Evolutionary conservation across 2,797 vertebrate species (phyloP).

Genomic region (Phoeniculus purpureus): DNA sequence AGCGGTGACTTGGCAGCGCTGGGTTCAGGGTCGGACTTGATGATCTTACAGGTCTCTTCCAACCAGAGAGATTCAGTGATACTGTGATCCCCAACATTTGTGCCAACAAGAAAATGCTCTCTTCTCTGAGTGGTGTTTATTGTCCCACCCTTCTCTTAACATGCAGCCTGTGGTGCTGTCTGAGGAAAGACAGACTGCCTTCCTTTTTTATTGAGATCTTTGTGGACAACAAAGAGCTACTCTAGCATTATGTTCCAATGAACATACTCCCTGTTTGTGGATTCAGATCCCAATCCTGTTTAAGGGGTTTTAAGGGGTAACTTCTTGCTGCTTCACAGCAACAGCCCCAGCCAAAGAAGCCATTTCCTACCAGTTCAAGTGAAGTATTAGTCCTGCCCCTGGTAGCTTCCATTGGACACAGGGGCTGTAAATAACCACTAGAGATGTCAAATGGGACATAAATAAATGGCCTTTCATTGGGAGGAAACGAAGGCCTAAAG

Average conservation of each 20-base stretch:
- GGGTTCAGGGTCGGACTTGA: too few species aligned
- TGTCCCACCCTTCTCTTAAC: constrained; percentile 33
- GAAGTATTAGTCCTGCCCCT: constrained; percentile 24
- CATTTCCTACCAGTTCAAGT: constrained; percentile 17
- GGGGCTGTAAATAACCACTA: not conserved
- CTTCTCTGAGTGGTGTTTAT: not conserved
- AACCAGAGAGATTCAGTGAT: too few species aligned
- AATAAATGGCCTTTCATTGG: constrained; percentile 49
- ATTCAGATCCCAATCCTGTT: constrained; percentile 25
- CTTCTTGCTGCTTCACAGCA: not conserved
- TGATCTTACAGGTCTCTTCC: too few species aligned
- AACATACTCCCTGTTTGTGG: constrained; percentile 11
- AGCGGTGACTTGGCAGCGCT: too few species aligned
- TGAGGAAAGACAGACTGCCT: constrained; percentile 66
- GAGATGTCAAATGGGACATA: constrained; percentile 39
- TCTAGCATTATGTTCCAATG: constrained; percentile 45
- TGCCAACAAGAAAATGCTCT: constrained; percentile 37
- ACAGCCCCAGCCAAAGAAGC: not conserved
- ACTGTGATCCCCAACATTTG: not conserved
- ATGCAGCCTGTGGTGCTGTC: constrained; percentile 38
- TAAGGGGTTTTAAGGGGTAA: not conserved
- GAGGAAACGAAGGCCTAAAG: constrained; percentile 32
- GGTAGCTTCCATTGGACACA: not conserved
- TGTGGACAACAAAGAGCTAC: constrained; percentile 33
- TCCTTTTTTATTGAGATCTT: constrained; percentile 57